These are phyloP conservation scores for Parazoanthus swiftii DNA, from an alignment of 92 coral and sea anemone species.

Conservation along the genomic window DNA sequence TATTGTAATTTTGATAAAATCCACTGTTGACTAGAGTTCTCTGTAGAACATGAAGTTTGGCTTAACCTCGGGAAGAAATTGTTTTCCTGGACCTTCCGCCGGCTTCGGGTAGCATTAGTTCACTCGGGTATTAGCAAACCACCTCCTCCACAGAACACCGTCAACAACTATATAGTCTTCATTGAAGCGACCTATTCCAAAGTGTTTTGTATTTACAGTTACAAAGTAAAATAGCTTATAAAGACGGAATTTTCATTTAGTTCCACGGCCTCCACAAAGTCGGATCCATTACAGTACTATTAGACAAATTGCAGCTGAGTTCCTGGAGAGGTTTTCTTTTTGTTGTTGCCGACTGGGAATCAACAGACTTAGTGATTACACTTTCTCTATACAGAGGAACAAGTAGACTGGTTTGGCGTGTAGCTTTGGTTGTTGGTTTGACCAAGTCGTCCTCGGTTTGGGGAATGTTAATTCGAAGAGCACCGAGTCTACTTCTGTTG, in stretches of 20 bases:
- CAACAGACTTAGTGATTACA: background rate
- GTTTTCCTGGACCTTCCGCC: too few species aligned
- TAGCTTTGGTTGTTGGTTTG: background rate
- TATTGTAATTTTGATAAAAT: too few species aligned
- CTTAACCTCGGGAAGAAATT: too few species aligned
- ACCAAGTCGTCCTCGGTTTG: background rate
- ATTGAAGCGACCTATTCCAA: too few species aligned
- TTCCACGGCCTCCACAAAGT: slow-evolving; percentile 29
- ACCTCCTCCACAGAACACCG: too few species aligned
- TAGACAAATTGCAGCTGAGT: background rate
- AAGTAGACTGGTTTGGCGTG: slow-evolving; percentile 17
- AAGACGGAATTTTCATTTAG: background rate
- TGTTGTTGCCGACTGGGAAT: background rate
- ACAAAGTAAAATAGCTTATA: too few species aligned
- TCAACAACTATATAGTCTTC: too few species aligned
- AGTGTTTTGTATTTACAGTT: too few species aligned
- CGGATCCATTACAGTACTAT: background rate
- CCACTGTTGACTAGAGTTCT: too few species aligned
- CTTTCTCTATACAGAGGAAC: slow-evolving; percentile 23
- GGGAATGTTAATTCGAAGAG: slow-evolving; percentile 23
- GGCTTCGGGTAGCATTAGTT: too few species aligned
- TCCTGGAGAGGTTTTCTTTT: slow-evolving; percentile 20
- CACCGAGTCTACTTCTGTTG: background rate
- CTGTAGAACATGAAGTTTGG: too few species aligned
- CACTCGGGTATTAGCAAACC: too few species aligned